Conservation (phyloP, 2,113 vertebrate genomes). For the Eptesicus fuscus region DNA sequence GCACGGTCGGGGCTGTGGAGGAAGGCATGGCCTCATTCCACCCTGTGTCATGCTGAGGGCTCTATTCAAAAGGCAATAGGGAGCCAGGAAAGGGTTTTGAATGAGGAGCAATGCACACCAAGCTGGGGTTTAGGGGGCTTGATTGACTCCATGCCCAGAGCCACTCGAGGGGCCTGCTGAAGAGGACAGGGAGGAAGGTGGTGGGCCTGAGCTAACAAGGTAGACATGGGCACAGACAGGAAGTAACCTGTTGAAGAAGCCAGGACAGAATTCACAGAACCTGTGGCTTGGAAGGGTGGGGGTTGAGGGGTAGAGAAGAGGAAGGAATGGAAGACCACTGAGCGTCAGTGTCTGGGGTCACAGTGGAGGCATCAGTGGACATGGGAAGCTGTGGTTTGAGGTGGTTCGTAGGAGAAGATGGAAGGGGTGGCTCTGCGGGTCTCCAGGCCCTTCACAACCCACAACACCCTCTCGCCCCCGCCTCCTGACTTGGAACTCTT, state of each 20-base stretch:
- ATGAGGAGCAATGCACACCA: not conserved
- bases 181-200: not conserved
- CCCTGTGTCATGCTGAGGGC: not conserved
- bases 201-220: not conserved
- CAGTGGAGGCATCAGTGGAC: not conserved
- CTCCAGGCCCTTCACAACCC: fast-evolving
- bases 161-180: not conserved
- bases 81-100: not conserved
- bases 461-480: not conserved
- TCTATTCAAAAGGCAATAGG: not conserved
- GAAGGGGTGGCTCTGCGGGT: fast-evolving
- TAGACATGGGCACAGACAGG: not conserved
- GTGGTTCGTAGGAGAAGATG: not conserved
- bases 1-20: not conserved
- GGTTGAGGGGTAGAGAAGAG: not conserved
- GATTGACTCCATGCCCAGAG: not conserved
- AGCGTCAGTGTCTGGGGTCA: not conserved
- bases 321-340: not conserved
- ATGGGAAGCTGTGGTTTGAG: not conserved
- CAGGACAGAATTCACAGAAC: not conserved
- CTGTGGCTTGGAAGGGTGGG: not conserved
- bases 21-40: not conserved
- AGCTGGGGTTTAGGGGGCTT: not conserved
- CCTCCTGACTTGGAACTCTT: not conserved
- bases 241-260: not conserved